These are phyloP conservation scores for Crocodylus rhombifer DNA, from an alignment of 2,797 vertebrate species.

Conservation along the genomic window DNA sequence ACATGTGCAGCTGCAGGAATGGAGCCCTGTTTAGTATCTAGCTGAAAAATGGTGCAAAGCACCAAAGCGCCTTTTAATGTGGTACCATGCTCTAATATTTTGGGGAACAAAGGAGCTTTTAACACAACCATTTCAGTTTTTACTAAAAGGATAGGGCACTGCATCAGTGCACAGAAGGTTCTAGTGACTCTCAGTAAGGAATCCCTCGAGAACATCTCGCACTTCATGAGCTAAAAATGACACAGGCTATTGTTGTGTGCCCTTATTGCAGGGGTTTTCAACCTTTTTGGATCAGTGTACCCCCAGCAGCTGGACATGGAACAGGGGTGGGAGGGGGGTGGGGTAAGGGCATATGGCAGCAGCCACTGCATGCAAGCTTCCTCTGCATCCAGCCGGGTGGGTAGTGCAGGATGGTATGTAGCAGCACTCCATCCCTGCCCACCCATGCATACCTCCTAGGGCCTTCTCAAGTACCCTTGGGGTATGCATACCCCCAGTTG, in stretches of 20 bases:
- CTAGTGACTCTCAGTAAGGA: background rate
- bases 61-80: background rate
- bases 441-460: no score
- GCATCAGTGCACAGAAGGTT: background rate
- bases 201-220: background rate
- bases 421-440: no score
- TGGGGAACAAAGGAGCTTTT: background rate
- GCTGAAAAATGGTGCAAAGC: background rate
- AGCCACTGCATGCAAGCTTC: no score
- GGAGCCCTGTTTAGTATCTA: background rate
- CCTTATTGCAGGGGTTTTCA: background rate
- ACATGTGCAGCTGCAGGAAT: background rate
- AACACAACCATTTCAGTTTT: background rate
- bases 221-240: background rate
- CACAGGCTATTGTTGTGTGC: background rate
- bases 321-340: no score
- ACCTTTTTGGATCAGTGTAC: background rate
- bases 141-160: background rate
- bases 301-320: background rate
- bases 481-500: no score
- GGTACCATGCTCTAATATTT: background rate
- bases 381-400: no score
- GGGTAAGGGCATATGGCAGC: no score
- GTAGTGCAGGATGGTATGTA: no score
- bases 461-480: no score